Evolutionary conservation across 1,140 invertebrate genomes (phyloP).

Genomic region (Drosophila micromelanica): DNA sequence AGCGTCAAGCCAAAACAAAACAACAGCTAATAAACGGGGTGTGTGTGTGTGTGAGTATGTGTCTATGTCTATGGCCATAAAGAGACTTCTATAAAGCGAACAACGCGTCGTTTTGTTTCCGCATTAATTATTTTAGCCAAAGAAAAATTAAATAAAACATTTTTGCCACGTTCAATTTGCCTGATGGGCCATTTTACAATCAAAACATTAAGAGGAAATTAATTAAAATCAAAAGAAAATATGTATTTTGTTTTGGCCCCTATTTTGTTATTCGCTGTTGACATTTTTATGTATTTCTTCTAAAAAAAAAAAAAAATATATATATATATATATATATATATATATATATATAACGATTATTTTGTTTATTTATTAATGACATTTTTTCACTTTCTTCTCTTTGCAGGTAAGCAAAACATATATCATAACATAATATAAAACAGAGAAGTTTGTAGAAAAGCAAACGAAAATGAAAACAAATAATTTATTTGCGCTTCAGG

Average conservation of each 20-base stretch:
- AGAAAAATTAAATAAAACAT: conserved; percentile 20
- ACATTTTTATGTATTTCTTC: conserved; percentile 46
- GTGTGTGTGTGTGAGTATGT: background rate
- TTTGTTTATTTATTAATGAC: conserved; percentile 67
- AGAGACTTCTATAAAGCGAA: conserved; percentile 16
- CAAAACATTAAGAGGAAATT: conserved; percentile 10
- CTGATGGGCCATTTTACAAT: conserved; percentile 32
- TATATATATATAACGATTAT: conserved; percentile 24
- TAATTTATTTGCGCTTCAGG: background rate
- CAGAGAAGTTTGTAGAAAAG: conserved; percentile 10
- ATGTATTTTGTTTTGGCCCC: background rate
- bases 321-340: too few relatives aligned
- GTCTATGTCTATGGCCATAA: conserved; percentile 1
- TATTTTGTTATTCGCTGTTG: conserved; percentile 31
- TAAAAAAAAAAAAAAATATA: too few relatives aligned
- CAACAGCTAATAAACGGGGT: conserved; percentile 47
- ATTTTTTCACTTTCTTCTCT: conserved; percentile 51
- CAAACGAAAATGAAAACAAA: conserved; percentile 18
- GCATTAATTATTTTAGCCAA: conserved; percentile 35
- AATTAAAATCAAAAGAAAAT: conserved; percentile 1
- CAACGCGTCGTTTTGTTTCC: conserved; percentile 37
- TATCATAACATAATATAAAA: conserved; percentile 29
- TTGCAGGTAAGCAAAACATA: conserved; percentile 71
- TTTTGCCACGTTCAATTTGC: conserved; percentile 38
- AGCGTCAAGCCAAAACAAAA: conserved; percentile 37